Base-by-base conservation (phyloP, 2,888 invertebrate species). In the Rhingia rostrata region DNA sequence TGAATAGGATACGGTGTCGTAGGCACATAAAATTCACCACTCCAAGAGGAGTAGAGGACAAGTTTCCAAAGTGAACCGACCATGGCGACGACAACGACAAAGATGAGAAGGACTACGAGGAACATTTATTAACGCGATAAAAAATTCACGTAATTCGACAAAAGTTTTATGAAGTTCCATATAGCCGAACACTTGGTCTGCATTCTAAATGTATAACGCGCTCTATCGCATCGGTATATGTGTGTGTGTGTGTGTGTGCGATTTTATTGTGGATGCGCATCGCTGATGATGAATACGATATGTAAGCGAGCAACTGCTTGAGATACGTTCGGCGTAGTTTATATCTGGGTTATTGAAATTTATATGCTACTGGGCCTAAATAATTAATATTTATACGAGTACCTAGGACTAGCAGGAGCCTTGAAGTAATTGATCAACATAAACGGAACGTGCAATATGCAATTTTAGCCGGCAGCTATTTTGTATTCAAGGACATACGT, bases 141-240 rank as follows among this genome's bases (percentile, higher is more conserved):
- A 75, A 54, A 61, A 54, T 77, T 47, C 77, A 77, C 82, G 70
- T 78, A 67, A 67, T 72, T 72, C 77, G 64, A 81, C 69, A 70
- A 81, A 81, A 78, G 41, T 60, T 82, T 77, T 72, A 82, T 82
- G 72, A 70, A 82, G 77, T 54, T 82, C 60, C 64, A 61, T 22
- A 22, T 56, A 64, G 70, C 63, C 56, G 54, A 74, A 43, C 66
- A 70, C 58, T 60, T 5, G 47, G 54, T 64, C 61, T 49, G 58
- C 49, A 64, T 53, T 58, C 41, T 53, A 54, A 61, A 58, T 9
- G 10, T 41, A 41, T 41, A 4, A 41, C 10, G 10, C 9, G 7
- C 4, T 41, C n/a, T 45, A 45, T 6, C 43, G 9, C 10, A 10
- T 4, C 0, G 32, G 30, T 4, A 22, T 12, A n/a, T n/a, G n/a